Evolutionary conservation across 2,797 vertebrate species (phyloP).

Genomic region (Amblyraja radiata): DNA sequence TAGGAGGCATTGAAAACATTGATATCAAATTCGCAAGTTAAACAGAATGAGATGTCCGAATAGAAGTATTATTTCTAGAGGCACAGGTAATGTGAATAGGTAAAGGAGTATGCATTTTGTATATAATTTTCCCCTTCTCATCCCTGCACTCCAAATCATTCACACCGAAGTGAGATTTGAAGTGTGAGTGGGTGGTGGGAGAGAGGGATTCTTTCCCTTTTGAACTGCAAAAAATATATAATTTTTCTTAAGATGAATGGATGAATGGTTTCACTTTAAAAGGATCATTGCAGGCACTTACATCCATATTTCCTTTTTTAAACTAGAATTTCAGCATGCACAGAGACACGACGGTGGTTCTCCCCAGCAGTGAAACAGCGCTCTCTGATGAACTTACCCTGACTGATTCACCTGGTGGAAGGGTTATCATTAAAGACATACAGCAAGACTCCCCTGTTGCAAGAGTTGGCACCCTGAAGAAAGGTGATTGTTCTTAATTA

Average conservation of each 20-base stretch:
- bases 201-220: not conserved
- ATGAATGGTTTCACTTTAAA: not conserved
- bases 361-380: not conserved
- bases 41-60: not conserved
- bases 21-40: not conserved
- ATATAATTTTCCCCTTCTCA: not conserved
- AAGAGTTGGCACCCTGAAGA: conserved; percentile 20
- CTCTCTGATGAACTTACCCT: conserved; percentile 15
- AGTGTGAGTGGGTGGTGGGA: not conserved
- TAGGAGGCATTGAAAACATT: not conserved
- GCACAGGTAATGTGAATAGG: not conserved
- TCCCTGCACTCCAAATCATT: too few relatives aligned
- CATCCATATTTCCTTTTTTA: not conserved
- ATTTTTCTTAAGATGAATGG: not conserved
- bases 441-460: conserved; percentile 10
- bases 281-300: not conserved
- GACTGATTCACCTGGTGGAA: not conserved
- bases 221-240: not conserved
- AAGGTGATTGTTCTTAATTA: conserved; percentile 12
- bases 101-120: not conserved
- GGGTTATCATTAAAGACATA: not conserved
- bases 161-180: not conserved
- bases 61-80: not conserved
- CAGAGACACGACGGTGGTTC: not conserved
- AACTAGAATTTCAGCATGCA: not conserved